Percentiles rank a stretch among this genome's conserved stretches.
phyloP scores from a whole-genome alignment of 2,888 invertebrate genomes.

The Drepana falcataria region DNA sequence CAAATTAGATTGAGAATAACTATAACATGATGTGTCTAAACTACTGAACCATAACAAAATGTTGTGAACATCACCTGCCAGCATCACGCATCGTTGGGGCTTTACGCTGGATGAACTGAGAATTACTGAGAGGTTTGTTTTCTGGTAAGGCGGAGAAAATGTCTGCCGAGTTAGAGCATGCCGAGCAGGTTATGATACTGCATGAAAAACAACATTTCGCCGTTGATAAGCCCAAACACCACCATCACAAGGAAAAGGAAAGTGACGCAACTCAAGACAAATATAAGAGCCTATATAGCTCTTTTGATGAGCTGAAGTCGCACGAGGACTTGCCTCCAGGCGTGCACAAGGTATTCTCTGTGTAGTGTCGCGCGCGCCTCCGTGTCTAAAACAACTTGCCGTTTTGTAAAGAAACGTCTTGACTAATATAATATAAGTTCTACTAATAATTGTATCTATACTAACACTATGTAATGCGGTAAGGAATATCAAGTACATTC shows the following conservation, averaged over 20 bases:
- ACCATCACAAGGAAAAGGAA: conserved; percentile 47
- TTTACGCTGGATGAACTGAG: conserved; percentile 32
- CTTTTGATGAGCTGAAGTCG: conserved; percentile 66
- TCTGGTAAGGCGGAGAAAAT: conserved; percentile 74
- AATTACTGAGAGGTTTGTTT: conserved; percentile 69
- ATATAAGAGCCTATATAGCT: conserved; percentile 66
- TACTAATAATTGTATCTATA: conserved; percentile 3
- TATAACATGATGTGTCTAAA: conserved; percentile 37
- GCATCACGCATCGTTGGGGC: conserved; percentile 50
- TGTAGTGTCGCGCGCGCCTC: conserved; percentile 27
- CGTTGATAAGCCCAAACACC: conserved; percentile 51
- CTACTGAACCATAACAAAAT: conserved; percentile 38
- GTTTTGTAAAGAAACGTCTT: conserved; percentile 9
- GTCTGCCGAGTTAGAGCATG: conserved; percentile 74
- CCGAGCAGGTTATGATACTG: conserved; percentile 75
- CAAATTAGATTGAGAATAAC: conserved; percentile 16
- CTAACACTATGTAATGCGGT: conserved; percentile 18
- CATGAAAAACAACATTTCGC: conserved; percentile 69
- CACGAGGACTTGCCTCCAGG: conserved; percentile 59
- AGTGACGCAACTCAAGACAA: conserved; percentile 40
- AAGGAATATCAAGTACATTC: neutral
- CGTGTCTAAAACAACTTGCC: conserved; percentile 10
- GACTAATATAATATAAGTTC: conserved; percentile 27
- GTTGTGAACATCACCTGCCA: conserved; percentile 50
- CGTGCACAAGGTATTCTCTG: conserved; percentile 61